Evolutionary conservation across 1,140 invertebrate genomes (phyloP).

Genomic region (Zophobas atratus): DNA sequence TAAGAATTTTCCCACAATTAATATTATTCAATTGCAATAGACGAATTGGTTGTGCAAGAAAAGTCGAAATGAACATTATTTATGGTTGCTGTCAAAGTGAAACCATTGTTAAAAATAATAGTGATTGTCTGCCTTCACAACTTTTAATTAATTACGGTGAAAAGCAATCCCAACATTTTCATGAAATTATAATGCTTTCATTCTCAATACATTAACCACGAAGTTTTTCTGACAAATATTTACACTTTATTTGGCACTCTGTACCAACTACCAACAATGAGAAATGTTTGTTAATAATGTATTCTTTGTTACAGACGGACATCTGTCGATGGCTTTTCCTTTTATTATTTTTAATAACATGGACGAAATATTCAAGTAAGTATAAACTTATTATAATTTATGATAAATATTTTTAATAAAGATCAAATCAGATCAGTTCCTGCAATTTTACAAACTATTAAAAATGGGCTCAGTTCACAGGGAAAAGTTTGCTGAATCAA

Average conservation of each 20-base stretch:
- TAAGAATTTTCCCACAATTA: conserved; percentile 15
- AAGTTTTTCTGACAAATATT: background rate
- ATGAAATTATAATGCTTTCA: conserved; percentile 7
- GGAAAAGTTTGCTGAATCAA: too few relatives aligned
- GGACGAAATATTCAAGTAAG: conserved; percentile 59
- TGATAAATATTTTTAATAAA: too few relatives aligned
- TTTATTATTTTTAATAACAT: conserved; percentile 59
- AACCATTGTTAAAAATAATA: conserved; percentile 9
- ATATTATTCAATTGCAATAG: background rate
- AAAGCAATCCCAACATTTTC: conserved; percentile 5
- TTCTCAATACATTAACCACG: background rate
- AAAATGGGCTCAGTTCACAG: background rate
- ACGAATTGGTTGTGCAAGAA: background rate
- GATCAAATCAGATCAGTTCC: background rate
- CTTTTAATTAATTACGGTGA: background rate
- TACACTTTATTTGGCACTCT: background rate
- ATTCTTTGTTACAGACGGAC: conserved; percentile 59
- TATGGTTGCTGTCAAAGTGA: background rate
- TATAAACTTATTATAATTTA: background rate
- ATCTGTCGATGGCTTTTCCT: conserved; percentile 61
- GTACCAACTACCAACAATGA: background rate
- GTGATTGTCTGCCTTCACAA: background rate
- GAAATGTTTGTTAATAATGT: background rate
- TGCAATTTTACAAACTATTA: background rate
- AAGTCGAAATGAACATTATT: conserved; percentile 8